Percentiles rank a stretch among this genome's conserved stretches.
Conservation (phyloP, 2,113 vertebrate species). For the Oryzias celebensis region DNA sequence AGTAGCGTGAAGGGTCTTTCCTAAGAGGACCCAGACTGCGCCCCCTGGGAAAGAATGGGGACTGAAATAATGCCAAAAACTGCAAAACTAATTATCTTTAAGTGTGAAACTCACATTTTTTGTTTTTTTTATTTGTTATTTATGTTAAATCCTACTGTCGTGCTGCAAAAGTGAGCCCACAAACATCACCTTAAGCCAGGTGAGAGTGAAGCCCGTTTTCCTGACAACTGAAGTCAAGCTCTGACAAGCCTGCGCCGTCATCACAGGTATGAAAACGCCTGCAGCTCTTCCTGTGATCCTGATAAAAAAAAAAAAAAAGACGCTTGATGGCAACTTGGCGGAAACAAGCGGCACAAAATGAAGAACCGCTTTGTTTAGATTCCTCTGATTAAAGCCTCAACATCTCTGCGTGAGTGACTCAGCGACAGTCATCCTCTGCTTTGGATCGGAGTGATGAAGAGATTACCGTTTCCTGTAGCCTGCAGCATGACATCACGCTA, state of each 20-base stretch:
- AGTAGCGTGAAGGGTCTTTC: too few species aligned
- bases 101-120: too few species aligned
- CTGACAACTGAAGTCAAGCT: not conserved
- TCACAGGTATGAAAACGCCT: conserved; percentile 8
- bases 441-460: too few species aligned
- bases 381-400: not conserved
- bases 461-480: too few species aligned
- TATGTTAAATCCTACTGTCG: not conserved
- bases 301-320: not conserved
- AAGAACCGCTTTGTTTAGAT: not conserved
- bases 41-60: too few species aligned
- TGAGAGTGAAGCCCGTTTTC: conserved; percentile 8
- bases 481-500: too few species aligned
- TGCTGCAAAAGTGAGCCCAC: not conserved
- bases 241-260: not conserved
- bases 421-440: too few species aligned
- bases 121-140: too few species aligned
- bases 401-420: too few species aligned
- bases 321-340: not conserved
- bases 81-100: too few species aligned
- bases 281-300: not conserved
- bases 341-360: not conserved
- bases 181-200: conserved; percentile 4
- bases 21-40: too few species aligned
- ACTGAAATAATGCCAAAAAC: too few species aligned